A percentile compares a stretch with the other conserved stretches of the same genome.
phyloP scores from a whole-genome alignment of 2,797 vertebrate genomes.

The Mycteria americana region DNA sequence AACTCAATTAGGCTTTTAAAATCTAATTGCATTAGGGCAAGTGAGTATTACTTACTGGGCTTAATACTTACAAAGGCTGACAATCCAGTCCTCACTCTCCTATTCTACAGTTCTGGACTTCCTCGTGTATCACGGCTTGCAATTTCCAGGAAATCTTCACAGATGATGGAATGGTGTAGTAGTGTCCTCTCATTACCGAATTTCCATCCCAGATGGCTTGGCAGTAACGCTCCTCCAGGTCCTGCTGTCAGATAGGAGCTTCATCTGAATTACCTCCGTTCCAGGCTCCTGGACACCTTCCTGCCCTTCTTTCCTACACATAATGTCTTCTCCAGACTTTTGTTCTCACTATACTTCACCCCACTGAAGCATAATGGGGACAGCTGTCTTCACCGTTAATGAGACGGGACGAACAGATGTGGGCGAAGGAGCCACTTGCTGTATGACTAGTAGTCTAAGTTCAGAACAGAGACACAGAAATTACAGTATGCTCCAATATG shows the following conservation, averaged over 20 bases:
- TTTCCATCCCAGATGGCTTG: constrained; percentile 44
- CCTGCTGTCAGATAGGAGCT: constrained; percentile 16
- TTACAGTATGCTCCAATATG: neutral
- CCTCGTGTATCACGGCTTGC: neutral
- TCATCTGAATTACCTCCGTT: neutral
- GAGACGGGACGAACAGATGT: constrained; percentile 27
- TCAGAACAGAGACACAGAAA: neutral
- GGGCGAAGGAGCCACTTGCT: neutral
- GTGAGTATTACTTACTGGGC: neutral
- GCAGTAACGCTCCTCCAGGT: neutral
- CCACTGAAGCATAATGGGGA: neutral
- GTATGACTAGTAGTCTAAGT: neutral
- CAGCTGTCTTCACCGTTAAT: neutral
- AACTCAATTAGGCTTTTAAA: neutral
- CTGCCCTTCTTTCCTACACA: neutral
- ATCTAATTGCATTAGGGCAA: neutral
- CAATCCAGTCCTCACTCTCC: neutral
- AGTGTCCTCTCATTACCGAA: neutral
- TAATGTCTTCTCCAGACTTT: neutral
- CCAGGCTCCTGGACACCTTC: neutral
- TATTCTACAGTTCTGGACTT: neutral
- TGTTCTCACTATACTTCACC: neutral
- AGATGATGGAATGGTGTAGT: neutral
- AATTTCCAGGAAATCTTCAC: neutral
- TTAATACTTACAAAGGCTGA: neutral